Evolutionary conservation across 2,888 invertebrate species (phyloP).

Genomic region (Leistus spinibarbis): DNA sequence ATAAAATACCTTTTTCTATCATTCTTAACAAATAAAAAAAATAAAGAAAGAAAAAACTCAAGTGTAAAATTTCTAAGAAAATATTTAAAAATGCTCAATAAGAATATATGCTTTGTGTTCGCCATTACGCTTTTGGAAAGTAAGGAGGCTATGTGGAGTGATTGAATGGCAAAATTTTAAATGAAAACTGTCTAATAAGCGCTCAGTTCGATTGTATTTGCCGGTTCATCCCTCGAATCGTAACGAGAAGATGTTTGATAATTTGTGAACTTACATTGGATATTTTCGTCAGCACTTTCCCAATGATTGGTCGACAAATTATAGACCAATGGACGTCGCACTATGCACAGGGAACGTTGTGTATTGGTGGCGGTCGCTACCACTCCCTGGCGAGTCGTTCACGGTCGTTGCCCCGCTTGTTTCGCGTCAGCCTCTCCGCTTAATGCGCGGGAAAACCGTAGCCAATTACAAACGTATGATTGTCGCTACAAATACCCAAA

Average conservation of each 20-base stretch:
- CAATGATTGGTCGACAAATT: conserved; percentile 89
- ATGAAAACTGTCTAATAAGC: conserved; percentile 17
- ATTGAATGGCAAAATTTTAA: conserved; percentile 4
- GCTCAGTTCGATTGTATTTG: conserved; percentile 47
- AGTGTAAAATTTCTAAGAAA: conserved; percentile 1
- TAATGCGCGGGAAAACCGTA: conserved; percentile 55
- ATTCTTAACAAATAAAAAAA: conserved; percentile 4
- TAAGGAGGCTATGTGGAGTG: conserved; percentile 18
- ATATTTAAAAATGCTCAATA: conserved; percentile 12
- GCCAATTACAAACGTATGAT: conserved; percentile 53
- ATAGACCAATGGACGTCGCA: conserved; percentile 85
- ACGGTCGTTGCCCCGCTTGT: conserved; percentile 55
- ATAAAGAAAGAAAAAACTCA: conserved; percentile 6
- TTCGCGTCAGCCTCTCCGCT: conserved; percentile 52
- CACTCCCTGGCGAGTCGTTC: conserved; percentile 64
- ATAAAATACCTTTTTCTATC: conserved; percentile 27
- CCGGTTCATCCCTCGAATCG: conserved; percentile 53
- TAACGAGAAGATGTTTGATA: conserved; percentile 62
- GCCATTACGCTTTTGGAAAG: conserved; percentile 38
- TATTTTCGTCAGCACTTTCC: conserved; percentile 76
- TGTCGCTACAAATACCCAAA: not conserved
- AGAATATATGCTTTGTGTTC: conserved; percentile 21
- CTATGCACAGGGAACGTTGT: conserved; percentile 66
- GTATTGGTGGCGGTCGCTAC: conserved; percentile 76
- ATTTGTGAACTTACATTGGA: conserved; percentile 78